phyloP scores from a whole-genome alignment of 2,113 vertebrate species.

The Entomyzon cyanotis region DNA sequence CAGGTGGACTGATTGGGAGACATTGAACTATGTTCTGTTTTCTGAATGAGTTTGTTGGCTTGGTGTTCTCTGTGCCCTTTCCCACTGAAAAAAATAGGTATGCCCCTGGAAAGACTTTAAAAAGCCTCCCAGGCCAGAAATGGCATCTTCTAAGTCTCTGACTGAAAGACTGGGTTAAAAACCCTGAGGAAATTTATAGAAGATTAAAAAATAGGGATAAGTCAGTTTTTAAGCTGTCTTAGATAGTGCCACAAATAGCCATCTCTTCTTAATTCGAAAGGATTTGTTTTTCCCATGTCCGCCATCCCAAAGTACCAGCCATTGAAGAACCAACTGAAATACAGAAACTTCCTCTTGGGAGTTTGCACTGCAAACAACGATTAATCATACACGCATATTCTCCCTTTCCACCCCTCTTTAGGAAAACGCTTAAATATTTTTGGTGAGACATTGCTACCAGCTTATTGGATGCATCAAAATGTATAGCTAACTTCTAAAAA shows the following conservation, averaged over 20 bases:
- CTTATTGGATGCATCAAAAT: not conserved
- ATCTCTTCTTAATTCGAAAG: not conserved
- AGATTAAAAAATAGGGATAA: not conserved
- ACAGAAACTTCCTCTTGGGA: not conserved
- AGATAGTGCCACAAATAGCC: not conserved
- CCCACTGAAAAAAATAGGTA: not conserved
- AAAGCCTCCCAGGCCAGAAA: not conserved
- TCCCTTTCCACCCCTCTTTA: not conserved
- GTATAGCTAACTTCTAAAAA: not conserved
- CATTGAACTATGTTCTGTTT: not conserved
- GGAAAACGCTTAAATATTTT: not conserved
- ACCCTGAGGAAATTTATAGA: not conserved
- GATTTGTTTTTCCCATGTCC: not conserved
- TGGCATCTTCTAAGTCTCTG: not conserved
- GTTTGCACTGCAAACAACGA: not conserved
- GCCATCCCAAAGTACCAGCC: rapidly evolving
- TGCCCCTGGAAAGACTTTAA: not conserved
- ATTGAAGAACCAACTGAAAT: not conserved
- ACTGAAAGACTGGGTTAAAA: not conserved
- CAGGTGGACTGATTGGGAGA: not conserved
- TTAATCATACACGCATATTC: not conserved
- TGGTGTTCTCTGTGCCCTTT: not conserved
- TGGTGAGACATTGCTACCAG: not conserved
- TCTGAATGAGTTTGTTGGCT: not conserved
- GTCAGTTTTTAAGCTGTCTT: not conserved